Base-by-base conservation (phyloP, 2,797 vertebrate genomes). In the Cephalopachus bancanus region DNA sequence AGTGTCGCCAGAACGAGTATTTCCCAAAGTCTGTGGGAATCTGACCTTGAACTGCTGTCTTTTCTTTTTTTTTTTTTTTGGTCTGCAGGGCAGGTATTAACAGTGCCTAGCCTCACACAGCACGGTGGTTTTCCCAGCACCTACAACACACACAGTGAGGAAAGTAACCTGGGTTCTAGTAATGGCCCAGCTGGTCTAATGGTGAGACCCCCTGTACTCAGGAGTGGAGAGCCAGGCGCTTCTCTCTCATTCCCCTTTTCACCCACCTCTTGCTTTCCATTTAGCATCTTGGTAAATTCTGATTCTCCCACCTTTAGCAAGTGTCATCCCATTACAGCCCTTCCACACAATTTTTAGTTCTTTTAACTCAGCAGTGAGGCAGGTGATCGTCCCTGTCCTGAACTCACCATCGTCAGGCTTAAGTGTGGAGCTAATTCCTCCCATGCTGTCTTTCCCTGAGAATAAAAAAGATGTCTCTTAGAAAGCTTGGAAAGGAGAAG, bases 371-470 rank as follows among this genome's bases (percentile, higher is more conserved):
- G n/a, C 9, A n/a, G 24, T 12, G 15, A 79, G 20, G 28, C 28
- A 65, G 57, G 37, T 16, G 28, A 30, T 1, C 10, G 55, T 22
- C 28, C 89, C 60, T 64, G 33, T 76, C 14, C 19, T 1, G 28
- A 90, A 97, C 96, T 98, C 92, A 98, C 97, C 71, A 10, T 0
- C 2, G 0, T 0, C 0, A 30, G 62, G 0, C n/a, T 37, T 17
- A 59, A 60, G 1, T 93, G 8, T 92, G 10, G 98, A 97, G 33
- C 0, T 0, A 0, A 0, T 0, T 20, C 0, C 0, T 97, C 98
- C 98, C 98, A 98, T 98, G 76, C 53, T 97, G 84, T 95, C 92
- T 97, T 97, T 72, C 19, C 44, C 91, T 96, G 71, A 91, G 62
- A 94, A 93, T 44, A 76, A 84, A 89, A 93, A 93, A 84, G 1